These are phyloP conservation scores for Empis livida DNA, from an alignment of 2,888 invertebrate genomes.

Conservation along the genomic window DNA sequence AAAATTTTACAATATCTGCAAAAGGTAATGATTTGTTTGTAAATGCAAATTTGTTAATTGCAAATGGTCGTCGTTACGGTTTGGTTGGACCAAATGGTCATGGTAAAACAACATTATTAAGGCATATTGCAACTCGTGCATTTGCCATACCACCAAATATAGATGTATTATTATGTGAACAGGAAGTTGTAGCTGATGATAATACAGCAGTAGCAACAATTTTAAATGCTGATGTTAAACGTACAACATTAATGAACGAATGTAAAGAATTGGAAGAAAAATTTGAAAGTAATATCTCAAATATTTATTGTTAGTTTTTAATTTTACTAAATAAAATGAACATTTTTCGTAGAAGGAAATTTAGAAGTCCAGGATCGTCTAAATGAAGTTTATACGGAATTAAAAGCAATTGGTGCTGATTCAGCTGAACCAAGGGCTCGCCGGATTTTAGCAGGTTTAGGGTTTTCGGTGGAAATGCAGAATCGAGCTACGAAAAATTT, in stretches of 20 bases:
- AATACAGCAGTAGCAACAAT: constrained; percentile 88
- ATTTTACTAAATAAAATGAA: neutral
- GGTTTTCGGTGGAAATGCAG: constrained; percentile 83
- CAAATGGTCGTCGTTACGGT: constrained; percentile 89
- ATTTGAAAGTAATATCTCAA: constrained; percentile 36
- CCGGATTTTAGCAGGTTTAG: constrained; percentile 92
- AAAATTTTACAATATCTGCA: constrained; percentile 95
- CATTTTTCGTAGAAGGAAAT: constrained; percentile 43
- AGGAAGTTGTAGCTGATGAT: constrained; percentile 93
- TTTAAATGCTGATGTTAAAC: constrained; percentile 82
- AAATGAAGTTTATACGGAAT: constrained; percentile 85
- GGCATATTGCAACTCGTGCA: constrained; percentile 82
- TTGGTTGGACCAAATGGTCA: constrained; percentile 98
- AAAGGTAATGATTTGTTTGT: constrained; percentile 95
- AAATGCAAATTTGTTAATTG: constrained; percentile 87
- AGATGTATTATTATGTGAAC: constrained; percentile 92
- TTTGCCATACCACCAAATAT: constrained; percentile 93
- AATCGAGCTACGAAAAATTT: constrained; percentile 80
- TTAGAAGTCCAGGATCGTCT: constrained; percentile 61
- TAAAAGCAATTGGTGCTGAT: constrained; percentile 94
- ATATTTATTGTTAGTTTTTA: too few species aligned
- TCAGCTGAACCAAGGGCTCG: constrained; percentile 95
- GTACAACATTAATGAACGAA: constrained; percentile 68
- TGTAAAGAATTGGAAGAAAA: constrained; percentile 67
- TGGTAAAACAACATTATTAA: constrained; percentile 92